Evolutionary conservation across 2,888 invertebrate species (phyloP).

Genomic region (Apamea epomidion): DNA sequence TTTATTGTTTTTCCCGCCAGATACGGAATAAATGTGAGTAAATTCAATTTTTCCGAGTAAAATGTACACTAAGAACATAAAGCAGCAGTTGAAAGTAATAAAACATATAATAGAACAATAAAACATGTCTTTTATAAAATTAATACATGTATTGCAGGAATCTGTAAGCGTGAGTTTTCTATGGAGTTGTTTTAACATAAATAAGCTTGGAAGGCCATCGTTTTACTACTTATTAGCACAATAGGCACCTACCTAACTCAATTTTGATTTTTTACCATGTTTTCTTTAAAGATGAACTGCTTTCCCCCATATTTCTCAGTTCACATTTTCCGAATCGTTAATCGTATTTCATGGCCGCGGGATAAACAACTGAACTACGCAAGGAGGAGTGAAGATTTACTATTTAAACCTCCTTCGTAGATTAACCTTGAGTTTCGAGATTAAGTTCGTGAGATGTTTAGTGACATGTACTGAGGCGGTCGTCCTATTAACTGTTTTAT

Average conservation of each 20-base stretch:
- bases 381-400: constrained; percentile 21
- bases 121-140: constrained; percentile 69
- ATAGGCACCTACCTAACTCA: background rate
- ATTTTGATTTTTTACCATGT: background rate
- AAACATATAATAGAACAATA: constrained; percentile 65
- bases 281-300: background rate
- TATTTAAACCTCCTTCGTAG: constrained; percentile 18
- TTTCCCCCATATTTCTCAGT: background rate
- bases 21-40: constrained; percentile 43
- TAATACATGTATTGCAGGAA: constrained; percentile 50
- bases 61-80: constrained; percentile 48
- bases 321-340: background rate
- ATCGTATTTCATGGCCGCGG: background rate
- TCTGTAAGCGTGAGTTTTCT: background rate
- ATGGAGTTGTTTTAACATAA: background rate
- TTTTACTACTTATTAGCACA: background rate
- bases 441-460: constrained; percentile 10
- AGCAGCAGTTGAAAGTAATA: constrained; percentile 58
- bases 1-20: constrained; percentile 50
- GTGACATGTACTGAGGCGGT: constrained; percentile 10
- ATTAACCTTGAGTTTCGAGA: constrained; percentile 27
- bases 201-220: background rate
- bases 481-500: background rate
- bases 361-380: constrained; percentile 4
- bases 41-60: constrained; percentile 57